These are phyloP conservation scores for Hyperopisus bebe DNA, from an alignment of 2,113 vertebrate genomes.

Conservation along the genomic window DNA sequence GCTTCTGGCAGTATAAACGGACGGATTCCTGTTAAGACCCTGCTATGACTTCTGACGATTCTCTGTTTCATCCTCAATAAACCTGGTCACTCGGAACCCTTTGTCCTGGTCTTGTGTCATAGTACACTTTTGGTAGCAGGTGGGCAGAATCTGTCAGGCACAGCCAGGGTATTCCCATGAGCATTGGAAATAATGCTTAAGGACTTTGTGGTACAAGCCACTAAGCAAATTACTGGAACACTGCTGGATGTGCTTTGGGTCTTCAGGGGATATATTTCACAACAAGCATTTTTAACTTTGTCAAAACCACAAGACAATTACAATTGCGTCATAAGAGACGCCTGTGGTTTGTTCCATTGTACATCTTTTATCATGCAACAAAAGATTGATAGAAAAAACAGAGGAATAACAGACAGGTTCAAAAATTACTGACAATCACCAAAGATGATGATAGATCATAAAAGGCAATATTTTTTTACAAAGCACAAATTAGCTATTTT, in stretches of 20 bases:
- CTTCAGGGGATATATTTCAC: background rate
- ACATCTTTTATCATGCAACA: background rate
- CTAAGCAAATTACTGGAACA: background rate
- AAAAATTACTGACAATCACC: background rate
- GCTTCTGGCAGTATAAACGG: no score
- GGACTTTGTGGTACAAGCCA: background rate
- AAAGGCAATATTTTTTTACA: background rate
- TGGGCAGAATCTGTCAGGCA: background rate
- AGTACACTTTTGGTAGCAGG: background rate
- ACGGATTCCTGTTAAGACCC: no score
- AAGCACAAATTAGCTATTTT: background rate
- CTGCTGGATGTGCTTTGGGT: background rate
- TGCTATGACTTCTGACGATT: no score
- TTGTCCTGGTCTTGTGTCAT: no score
- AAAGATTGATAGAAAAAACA: background rate
- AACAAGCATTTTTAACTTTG: background rate
- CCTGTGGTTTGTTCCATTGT: background rate
- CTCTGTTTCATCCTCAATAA: no score
- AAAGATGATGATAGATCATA: background rate
- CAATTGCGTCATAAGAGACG: background rate
- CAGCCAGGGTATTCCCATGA: background rate
- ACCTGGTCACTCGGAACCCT: no score
- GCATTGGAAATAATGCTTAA: background rate
- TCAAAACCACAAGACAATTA: background rate
- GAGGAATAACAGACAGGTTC: background rate